phyloP scores from a whole-genome alignment of 2,797 vertebrate species.

The Serranus cabrilla region DNA sequence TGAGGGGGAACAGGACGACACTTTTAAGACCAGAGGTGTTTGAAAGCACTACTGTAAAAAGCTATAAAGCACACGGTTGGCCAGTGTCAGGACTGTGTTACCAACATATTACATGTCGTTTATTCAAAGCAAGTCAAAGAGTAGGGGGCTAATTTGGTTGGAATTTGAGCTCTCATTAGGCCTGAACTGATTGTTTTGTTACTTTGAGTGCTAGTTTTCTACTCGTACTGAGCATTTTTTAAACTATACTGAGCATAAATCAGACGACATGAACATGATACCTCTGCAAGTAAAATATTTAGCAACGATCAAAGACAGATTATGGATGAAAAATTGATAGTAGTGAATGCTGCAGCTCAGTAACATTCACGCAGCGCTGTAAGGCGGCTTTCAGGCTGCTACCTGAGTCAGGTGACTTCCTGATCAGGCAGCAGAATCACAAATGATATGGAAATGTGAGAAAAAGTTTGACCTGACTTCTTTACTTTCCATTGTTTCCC shows the following conservation, averaged over 20 bases:
- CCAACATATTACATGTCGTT: neutral
- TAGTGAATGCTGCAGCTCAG: constrained; percentile 22
- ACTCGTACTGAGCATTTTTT: neutral
- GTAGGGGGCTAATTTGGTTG: constrained; percentile 4
- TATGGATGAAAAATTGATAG: constrained; percentile 6
- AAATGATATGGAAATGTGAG: neutral
- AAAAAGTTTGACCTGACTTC: neutral
- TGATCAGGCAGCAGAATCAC: neutral
- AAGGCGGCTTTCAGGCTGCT: neutral
- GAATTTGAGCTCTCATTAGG: neutral
- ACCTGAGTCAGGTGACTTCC: neutral
- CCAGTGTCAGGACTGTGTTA: neutral
- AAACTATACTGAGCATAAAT: neutral
- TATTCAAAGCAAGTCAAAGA: constrained; percentile 8
- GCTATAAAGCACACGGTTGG: constrained; percentile 18
- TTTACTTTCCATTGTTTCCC: too few species aligned
- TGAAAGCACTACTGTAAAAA: constrained; percentile 30
- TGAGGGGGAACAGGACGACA: constrained; percentile 5
- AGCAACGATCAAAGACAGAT: neutral
- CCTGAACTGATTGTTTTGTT: neutral
- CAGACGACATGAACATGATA: neutral
- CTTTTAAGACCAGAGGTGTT: constrained; percentile 24
- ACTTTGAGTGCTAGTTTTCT: neutral
- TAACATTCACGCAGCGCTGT: constrained; percentile 22
- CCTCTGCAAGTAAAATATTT: constrained; percentile 8